Conservation (phyloP, 2,888 invertebrate genomes). For the Nebria brevicollis region DNA sequence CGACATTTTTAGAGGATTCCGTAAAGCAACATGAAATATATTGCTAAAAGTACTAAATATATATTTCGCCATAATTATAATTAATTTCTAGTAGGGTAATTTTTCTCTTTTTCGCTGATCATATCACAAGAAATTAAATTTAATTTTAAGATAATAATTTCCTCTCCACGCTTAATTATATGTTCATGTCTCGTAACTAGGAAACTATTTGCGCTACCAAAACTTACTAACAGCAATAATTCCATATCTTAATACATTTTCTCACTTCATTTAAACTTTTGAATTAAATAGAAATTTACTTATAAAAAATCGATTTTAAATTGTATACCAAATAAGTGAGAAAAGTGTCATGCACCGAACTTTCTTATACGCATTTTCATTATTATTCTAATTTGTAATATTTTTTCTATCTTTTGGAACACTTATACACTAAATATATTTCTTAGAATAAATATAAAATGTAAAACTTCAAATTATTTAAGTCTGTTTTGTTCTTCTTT, state of each 20-base stretch:
- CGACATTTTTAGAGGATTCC: background rate
- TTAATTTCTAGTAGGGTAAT: too few species aligned
- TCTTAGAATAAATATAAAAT: too few species aligned
- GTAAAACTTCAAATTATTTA: too few species aligned
- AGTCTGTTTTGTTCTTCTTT: too few species aligned
- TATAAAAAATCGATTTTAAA: too few species aligned
- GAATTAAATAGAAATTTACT: too few species aligned
- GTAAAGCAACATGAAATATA: background rate
- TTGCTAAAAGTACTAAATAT: background rate
- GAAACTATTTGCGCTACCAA: constrained; percentile 28
- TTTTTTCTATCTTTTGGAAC: too few species aligned
- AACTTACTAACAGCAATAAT: constrained; percentile 21
- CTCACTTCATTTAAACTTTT: background rate
- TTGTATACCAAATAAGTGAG: too few species aligned
- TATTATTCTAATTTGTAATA: too few species aligned
- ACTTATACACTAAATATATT: too few species aligned
- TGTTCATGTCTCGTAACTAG: constrained; percentile 16
- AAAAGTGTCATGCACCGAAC: too few species aligned
- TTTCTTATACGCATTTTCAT: too few species aligned
- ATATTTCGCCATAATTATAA: background rate
- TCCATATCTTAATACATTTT: constrained; percentile 31
- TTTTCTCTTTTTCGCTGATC: background rate
- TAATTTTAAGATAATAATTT: background rate
- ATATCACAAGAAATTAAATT: background rate
- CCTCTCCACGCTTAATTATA: background rate